Evolutionary conservation across 2,888 invertebrate genomes (phyloP).

Genomic region (Tetramorium bicarinatum): DNA sequence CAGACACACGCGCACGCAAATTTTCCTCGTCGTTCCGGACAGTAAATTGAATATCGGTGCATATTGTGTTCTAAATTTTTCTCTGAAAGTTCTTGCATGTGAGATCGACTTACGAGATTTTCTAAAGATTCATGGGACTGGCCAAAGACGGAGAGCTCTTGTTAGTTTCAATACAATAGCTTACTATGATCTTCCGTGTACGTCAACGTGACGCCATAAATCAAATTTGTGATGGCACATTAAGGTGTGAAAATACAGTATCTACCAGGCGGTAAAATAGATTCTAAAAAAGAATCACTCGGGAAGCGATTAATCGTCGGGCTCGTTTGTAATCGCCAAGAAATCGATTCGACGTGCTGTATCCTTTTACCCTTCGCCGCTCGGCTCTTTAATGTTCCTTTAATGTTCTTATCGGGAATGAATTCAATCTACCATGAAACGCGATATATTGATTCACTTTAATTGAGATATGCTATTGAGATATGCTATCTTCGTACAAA

Average conservation of each 20-base stretch:
- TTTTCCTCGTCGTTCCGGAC: not conserved
- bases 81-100: not conserved
- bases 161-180: slow-evolving; percentile 34
- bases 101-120: slow-evolving; percentile 53
- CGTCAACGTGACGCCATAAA: slow-evolving; percentile 34
- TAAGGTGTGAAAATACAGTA: slow-evolving; percentile 28
- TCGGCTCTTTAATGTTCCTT: not conserved
- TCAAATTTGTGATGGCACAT: slow-evolving; percentile 56
- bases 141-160: slow-evolving; percentile 41
- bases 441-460: not conserved
- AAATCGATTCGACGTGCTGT: slow-evolving; percentile 25
- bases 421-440: slow-evolving; percentile 28
- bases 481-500: not conserved
- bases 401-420: slow-evolving; percentile 6
- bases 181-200: slow-evolving; percentile 2
- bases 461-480: slow-evolving; percentile 18
- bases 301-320: slow-evolving; percentile 55
- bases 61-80: not conserved
- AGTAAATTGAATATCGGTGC: not conserved
- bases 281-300: slow-evolving; percentile 52
- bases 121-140: slow-evolving; percentile 26
- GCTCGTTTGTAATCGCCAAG: slow-evolving; percentile 33
- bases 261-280: not conserved
- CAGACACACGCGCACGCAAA: not conserved
- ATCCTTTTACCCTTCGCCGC: not conserved